These are phyloP conservation scores for Hyles euphorbiae DNA, from an alignment of 1,140 invertebrate genomes.

Conservation along the genomic window DNA sequence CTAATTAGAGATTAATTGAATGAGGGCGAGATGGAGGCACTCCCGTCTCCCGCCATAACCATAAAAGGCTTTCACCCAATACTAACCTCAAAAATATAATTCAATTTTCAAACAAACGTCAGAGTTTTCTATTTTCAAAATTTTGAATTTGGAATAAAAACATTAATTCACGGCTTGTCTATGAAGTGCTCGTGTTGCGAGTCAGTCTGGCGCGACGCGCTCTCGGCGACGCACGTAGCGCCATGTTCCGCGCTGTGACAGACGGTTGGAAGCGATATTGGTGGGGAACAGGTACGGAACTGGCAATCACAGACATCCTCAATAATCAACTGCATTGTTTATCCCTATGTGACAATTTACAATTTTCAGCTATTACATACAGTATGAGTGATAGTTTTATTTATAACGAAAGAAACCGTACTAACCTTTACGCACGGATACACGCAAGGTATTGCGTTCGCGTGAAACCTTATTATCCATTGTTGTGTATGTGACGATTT, in stretches of 20 bases:
- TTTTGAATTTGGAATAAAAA: constrained; percentile 10
- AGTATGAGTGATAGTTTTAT: neutral
- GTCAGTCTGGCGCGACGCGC: constrained; percentile 57
- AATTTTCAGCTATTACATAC: neutral
- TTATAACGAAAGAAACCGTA: too few species aligned
- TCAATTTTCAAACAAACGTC: too few species aligned
- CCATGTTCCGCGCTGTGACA: constrained; percentile 65
- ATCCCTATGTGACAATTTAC: too few species aligned
- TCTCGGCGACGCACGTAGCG: constrained; percentile 49
- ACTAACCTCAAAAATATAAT: neutral
- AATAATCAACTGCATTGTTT: constrained; percentile 21
- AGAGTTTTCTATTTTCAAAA: neutral
- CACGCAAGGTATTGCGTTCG: too few species aligned
- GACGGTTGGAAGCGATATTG: constrained; percentile 70
- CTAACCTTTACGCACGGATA: too few species aligned
- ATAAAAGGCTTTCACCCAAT: constrained; percentile 24
- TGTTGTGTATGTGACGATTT: too few species aligned
- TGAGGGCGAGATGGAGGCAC: constrained; percentile 46
- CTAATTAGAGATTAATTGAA: constrained; percentile 70
- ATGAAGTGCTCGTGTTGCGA: constrained; percentile 9
- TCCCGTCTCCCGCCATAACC: constrained; percentile 39
- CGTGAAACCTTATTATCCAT: too few species aligned
- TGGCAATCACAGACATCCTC: constrained; percentile 54
- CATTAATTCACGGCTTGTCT: too few species aligned
- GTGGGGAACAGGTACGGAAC: constrained; percentile 73